Evolutionary conservation across 2,888 invertebrate genomes (phyloP).

Genomic region (Diarsia brunnea): DNA sequence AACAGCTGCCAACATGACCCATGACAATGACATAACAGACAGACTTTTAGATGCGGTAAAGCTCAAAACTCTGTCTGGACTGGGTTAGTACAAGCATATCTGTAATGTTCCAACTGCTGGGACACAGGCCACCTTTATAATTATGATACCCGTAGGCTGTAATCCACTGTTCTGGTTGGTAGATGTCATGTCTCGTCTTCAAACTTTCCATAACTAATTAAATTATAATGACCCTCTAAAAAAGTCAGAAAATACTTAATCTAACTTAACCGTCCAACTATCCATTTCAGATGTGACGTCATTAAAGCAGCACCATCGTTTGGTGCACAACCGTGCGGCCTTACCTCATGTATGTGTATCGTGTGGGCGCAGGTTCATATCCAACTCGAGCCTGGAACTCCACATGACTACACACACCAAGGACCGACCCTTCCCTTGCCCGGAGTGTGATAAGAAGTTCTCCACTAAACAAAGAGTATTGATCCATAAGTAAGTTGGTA

Average conservation of each 20-base stretch:
- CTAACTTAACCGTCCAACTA: background rate
- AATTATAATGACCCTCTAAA: background rate
- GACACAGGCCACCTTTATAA: too few species aligned
- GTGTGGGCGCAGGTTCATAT: constrained; percentile 79
- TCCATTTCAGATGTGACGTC: constrained; percentile 75
- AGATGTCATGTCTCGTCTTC: background rate
- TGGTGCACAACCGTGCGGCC: constrained; percentile 73
- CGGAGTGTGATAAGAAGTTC: constrained; percentile 80
- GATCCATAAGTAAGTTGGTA: constrained; percentile 78
- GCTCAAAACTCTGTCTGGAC: too few species aligned
- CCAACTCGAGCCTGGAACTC: constrained; percentile 71
- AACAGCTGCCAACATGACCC: background rate
- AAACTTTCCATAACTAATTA: background rate
- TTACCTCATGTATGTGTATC: constrained; percentile 76
- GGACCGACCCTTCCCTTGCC: constrained; percentile 79
- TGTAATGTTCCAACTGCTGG: too few species aligned
- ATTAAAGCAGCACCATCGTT: constrained; percentile 72
- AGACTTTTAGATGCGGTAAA: too few species aligned
- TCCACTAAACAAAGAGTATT: constrained; percentile 71
- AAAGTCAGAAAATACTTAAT: background rate
- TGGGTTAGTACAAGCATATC: too few species aligned
- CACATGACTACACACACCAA: constrained; percentile 82
- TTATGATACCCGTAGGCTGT: too few species aligned
- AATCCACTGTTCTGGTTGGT: too few species aligned
- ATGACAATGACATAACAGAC: too few species aligned